These are phyloP conservation scores for Caenorhabditis panamensis DNA, from an alignment of 2,888 invertebrate genomes.

Conservation along the genomic window DNA sequence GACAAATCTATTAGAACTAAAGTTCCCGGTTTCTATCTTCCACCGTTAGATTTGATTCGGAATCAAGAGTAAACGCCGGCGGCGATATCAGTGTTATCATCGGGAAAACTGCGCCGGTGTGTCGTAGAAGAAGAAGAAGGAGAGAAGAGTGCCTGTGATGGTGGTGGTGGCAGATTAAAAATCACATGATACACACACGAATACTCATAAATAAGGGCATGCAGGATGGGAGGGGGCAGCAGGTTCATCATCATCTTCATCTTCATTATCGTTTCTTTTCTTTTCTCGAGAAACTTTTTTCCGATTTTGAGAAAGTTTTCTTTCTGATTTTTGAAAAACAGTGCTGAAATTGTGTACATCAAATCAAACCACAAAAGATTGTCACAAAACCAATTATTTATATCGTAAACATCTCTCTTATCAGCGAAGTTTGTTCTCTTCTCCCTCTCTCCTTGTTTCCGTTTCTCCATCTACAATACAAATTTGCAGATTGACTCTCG, in stretches of 20 bases:
- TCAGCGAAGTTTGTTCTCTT: neutral
- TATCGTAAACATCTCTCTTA: neutral
- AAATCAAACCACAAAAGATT: too few relatives aligned
- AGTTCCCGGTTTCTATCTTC: too few relatives aligned
- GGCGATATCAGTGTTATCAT: neutral
- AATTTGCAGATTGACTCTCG: neutral
- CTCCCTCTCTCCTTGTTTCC: too few relatives aligned
- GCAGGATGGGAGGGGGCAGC: neutral
- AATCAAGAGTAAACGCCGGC: too few relatives aligned
- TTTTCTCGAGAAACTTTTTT: neutral
- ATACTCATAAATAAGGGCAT: neutral
- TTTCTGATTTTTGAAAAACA: neutral
- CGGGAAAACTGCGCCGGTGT: neutral
- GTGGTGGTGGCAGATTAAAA: conserved; percentile 11
- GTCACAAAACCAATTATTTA: neutral
- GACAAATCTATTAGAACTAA: neutral
- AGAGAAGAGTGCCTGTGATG: neutral
- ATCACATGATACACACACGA: conserved; percentile 11
- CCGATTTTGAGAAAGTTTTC: too few relatives aligned
- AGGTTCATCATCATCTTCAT: neutral
- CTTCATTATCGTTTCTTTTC: neutral
- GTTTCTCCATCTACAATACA: too few relatives aligned
- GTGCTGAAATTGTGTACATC: neutral
- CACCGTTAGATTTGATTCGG: too few relatives aligned
- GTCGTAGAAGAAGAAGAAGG: neutral